Percentiles rank a stretch among this genome's conserved stretches.
Conservation (phyloP, 2,797 vertebrate genomes). For the Adelosebastes latens region DNA sequence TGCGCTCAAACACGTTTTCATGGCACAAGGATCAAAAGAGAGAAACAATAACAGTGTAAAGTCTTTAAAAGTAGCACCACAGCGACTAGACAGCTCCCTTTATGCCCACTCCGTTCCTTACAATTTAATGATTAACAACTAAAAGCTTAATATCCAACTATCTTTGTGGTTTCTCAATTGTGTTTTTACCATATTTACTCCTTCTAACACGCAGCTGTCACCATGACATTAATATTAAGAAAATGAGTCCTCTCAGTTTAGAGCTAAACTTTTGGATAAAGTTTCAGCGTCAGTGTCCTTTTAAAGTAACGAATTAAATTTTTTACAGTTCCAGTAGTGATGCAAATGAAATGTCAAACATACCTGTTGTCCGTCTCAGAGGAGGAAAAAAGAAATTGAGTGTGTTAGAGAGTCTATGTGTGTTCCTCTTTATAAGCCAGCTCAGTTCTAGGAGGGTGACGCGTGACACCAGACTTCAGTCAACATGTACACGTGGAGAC, state of each 20-base stretch:
- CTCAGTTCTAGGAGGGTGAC: constrained; percentile 53
- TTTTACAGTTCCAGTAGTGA: neutral
- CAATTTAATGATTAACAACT: neutral
- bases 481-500: constrained; percentile 69
- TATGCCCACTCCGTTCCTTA: neutral
- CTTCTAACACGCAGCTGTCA: neutral
- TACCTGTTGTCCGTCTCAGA: constrained; percentile 72
- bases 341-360: constrained; percentile 26
- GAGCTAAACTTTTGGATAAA: neutral
- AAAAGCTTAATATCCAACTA: neutral
- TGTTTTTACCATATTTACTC: neutral
- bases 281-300: too few species aligned
- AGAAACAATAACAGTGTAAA: neutral
- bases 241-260: neutral
- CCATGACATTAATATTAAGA: neutral
- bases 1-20: neutral
- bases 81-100: constrained; percentile 31
- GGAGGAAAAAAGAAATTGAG: constrained; percentile 35
- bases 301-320: accelerated
- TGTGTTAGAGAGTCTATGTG: constrained; percentile 16
- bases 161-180: neutral
- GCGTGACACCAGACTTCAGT: constrained; percentile 39
- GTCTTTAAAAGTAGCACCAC: constrained; percentile 24
- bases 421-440: constrained; percentile 74
- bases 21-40: neutral